Percentiles rank a stretch among this genome's conserved stretches.
These are phyloP conservation scores for Cryptophagus acutangulus DNA, from an alignment of 2,888 invertebrate species.

Conservation along the genomic window DNA sequence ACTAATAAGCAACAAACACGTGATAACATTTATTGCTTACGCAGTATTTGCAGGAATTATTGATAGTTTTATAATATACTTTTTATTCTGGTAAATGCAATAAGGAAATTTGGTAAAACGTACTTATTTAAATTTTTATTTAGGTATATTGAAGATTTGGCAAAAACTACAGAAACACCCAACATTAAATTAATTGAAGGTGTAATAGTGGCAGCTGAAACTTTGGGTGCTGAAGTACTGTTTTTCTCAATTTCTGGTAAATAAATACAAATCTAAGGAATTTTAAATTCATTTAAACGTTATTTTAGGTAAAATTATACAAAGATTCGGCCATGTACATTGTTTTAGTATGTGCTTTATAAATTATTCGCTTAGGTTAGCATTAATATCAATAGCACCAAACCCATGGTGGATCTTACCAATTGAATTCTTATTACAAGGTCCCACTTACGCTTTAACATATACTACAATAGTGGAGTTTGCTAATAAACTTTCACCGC, in stretches of 20 bases:
- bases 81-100: slow-evolving; percentile 46
- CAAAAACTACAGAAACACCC: slow-evolving; percentile 55
- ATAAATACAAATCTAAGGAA: slow-evolving; percentile 1
- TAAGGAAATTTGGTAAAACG: not conserved
- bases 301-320: slow-evolving; percentile 67
- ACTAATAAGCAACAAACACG: slow-evolving; percentile 59
- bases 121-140: slow-evolving; percentile 12
- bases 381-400: slow-evolving; percentile 68
- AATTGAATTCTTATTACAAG: slow-evolving; percentile 76
- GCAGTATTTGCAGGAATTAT: slow-evolving; percentile 71
- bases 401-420: slow-evolving; percentile 80
- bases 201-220: slow-evolving; percentile 72
- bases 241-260: slow-evolving; percentile 65
- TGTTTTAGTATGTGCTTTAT: slow-evolving; percentile 73
- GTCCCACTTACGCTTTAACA: slow-evolving; percentile 81
- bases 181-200: slow-evolving; percentile 77
- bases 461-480: slow-evolving; percentile 75
- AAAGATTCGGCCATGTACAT: slow-evolving; percentile 70
- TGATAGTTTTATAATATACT: slow-evolving; percentile 77
- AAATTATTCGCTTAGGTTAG: slow-evolving; percentile 70
- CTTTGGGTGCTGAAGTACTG: slow-evolving; percentile 71
- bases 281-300: slow-evolving; percentile 4
- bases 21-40: slow-evolving; percentile 66
- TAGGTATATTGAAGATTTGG: slow-evolving; percentile 76
- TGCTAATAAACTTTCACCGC: slow-evolving; percentile 52